Percentiles rank a stretch among this genome's conserved stretches.
Conservation (phyloP, 2,888 invertebrate genomes). For the Perizoma affinitatum region DNA sequence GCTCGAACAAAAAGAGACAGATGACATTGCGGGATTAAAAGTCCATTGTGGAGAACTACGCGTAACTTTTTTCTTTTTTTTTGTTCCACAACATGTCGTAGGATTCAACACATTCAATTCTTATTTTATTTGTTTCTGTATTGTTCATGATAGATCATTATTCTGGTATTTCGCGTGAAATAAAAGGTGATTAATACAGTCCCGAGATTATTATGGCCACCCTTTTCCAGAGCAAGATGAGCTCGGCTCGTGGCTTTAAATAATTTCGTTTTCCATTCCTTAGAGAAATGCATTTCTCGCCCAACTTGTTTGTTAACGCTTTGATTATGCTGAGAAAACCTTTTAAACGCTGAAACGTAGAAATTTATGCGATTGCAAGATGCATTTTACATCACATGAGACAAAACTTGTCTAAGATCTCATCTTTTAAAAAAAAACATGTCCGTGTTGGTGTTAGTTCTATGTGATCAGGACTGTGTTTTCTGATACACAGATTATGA, state of each 20-base stretch:
- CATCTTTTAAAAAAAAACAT: too few species aligned
- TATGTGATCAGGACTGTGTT: too few species aligned
- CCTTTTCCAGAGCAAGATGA: conserved; percentile 16
- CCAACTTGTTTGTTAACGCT: conserved; percentile 27
- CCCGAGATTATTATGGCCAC: conserved; percentile 3
- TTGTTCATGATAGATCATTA: too few species aligned
- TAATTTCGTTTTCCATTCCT: conserved; percentile 32
- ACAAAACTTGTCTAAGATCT: too few species aligned
- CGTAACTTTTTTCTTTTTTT: too few species aligned
- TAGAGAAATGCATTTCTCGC: conserved; percentile 22
- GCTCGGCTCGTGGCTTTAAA: conserved; percentile 30
- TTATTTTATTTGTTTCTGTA: too few species aligned
- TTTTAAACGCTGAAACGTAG: conserved; percentile 12
- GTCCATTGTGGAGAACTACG: background rate
- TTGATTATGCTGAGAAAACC: conserved; percentile 18
- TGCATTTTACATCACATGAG: background rate
- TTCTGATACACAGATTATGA: too few species aligned
- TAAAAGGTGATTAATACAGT: background rate
- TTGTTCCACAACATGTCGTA: too few species aligned
- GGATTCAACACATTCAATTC: too few species aligned
- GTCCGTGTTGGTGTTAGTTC: too few species aligned
- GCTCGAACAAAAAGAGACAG: background rate
- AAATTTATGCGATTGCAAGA: conserved; percentile 10
- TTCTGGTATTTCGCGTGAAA: too few species aligned
- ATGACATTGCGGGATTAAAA: conserved; percentile 1